These are phyloP conservation scores for Penaeus indicus DNA, from an alignment of 1,140 invertebrate genomes.

Conservation along the genomic window DNA sequence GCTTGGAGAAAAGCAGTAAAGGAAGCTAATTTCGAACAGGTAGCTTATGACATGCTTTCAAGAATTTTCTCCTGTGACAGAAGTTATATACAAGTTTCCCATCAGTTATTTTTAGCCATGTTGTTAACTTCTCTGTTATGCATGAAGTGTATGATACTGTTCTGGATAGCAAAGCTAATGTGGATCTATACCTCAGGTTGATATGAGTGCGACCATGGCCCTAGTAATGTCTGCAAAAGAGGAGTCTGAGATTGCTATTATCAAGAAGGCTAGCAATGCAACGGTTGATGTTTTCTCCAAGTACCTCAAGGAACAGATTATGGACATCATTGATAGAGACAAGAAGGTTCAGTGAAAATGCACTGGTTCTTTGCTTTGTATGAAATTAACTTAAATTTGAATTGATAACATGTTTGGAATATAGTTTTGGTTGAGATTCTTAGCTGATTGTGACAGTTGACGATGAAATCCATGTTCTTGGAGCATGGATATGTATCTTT, in stretches of 20 bases:
- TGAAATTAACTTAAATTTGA: no score
- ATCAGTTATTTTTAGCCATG: background rate
- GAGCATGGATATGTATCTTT: background rate
- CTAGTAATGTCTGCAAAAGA: conserved; percentile 95
- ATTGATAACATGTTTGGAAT: no score
- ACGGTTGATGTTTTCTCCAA: conserved; percentile 96
- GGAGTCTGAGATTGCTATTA: conserved; percentile 90
- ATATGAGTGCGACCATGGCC: conserved; percentile 88
- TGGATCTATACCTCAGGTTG: conserved; percentile 75
- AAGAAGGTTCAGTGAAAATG: conserved; percentile 68
- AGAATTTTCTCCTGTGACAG: background rate
- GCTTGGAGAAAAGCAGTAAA: conserved; percentile 86
- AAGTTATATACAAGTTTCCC: no score
- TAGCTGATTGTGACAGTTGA: no score
- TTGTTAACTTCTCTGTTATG: background rate
- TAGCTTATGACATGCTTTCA: conserved; percentile 68
- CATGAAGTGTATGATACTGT: background rate
- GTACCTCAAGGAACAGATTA: conserved; percentile 96
- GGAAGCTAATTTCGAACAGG: conserved; percentile 84
- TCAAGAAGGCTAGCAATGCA: conserved; percentile 94
- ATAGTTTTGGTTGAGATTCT: no score
- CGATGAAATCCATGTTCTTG: no score
- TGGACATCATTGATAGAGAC: conserved; percentile 98
- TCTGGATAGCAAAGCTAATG: background rate
- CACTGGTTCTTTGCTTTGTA: no score